Evolutionary conservation across 2,113 vertebrate genomes (phyloP).

Genomic region (Dascyllus trimaculatus): DNA sequence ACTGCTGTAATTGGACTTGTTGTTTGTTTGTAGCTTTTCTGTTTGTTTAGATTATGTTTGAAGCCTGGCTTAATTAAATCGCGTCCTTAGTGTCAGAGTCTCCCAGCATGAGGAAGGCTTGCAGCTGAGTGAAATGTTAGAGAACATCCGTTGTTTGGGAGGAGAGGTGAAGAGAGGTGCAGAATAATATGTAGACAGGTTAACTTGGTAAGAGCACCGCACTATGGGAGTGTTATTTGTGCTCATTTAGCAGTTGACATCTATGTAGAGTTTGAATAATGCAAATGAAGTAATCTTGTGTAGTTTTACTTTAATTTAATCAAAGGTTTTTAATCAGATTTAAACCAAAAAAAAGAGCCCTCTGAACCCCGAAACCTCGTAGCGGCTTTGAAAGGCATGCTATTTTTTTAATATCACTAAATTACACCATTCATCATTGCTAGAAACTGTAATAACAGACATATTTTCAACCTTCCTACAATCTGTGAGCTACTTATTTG

Average conservation of each 20-base stretch:
- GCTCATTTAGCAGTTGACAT: conserved; percentile 3
- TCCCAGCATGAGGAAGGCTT: conserved; percentile 29
- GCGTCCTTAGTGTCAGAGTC: conserved; percentile 62
- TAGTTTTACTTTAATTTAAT: neutral
- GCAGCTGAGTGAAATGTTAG: conserved; percentile 16
- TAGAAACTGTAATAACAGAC: no score
- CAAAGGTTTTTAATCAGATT: no score
- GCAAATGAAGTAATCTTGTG: neutral
- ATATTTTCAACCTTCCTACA: no score
- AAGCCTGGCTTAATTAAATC: conserved; percentile 74
- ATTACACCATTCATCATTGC: no score
- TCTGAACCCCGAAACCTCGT: no score
- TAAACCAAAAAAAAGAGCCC: no score
- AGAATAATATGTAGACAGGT: conserved; percentile 11
- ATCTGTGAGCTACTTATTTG: no score
- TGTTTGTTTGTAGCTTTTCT: conserved; percentile 72
- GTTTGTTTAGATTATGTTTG: conserved; percentile 77
- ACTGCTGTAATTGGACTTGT: conserved; percentile 73
- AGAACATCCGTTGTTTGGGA: conserved; percentile 8
- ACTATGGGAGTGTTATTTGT: neutral
- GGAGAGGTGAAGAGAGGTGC: neutral
- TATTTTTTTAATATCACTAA: no score
- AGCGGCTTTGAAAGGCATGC: no score
- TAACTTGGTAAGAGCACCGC: neutral
- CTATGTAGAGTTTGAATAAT: neutral